These are phyloP conservation scores for Drosophila littoralis DNA, from an alignment of 1,140 invertebrate species.

Conservation along the genomic window DNA sequence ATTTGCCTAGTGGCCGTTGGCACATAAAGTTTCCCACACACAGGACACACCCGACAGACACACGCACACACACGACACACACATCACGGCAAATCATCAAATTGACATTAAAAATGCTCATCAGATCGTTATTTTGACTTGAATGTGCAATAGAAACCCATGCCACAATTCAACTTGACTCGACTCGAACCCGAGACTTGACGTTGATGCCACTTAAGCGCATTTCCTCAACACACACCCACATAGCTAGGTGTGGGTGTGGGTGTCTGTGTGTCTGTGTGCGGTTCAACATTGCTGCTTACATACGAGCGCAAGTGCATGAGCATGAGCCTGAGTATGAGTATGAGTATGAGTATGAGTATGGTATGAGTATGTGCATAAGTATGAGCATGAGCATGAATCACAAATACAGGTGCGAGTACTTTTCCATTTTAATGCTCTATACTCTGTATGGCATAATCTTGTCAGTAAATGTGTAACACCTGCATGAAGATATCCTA, in stretches of 20 bases:
- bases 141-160: conserved; percentile 6
- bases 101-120: conserved; percentile 46
- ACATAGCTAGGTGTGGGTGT: neutral
- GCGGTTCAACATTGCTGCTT: conserved; percentile 6
- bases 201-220: conserved; percentile 22
- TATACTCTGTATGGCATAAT: neutral
- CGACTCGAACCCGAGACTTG: conserved; percentile 8
- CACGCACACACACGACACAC: conserved; percentile 3
- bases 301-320: conserved; percentile 1
- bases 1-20: conserved; percentile 46
- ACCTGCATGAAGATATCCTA: no score
- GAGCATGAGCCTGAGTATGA: neutral
- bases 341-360: neutral
- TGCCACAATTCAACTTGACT: neutral
- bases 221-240: conserved; percentile 12
- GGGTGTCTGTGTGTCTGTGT: neutral
- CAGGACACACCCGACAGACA: conserved; percentile 4
- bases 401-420: neutral
- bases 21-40: conserved; percentile 22
- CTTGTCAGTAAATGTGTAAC: no score
- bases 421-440: neutral
- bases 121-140: conserved; percentile 4
- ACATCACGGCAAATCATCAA: conserved; percentile 30
- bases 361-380: neutral
- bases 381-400: neutral